Base-by-base conservation (phyloP, 2,797 vertebrate species). In the Galagoides demidoff region DNA sequence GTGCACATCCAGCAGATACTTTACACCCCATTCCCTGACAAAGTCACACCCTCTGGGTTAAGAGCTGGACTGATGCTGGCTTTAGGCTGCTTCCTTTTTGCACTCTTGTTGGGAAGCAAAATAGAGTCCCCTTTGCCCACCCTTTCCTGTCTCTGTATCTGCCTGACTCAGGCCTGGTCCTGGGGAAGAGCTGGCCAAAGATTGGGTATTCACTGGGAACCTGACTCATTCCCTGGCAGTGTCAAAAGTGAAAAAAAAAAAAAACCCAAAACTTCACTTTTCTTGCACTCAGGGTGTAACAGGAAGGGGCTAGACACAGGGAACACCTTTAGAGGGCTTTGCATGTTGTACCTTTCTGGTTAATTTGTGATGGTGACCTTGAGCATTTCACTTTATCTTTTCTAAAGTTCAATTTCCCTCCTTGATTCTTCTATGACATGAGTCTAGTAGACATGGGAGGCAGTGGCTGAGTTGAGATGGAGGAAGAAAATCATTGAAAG, bases 341-440 rank as follows among this genome's bases (percentile, higher is more conserved):
- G 13, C 0, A 12, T 27, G 14, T 9, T 39, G 10, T 4, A 12
- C 14, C 0, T 59, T 78, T 94, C 68, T 83, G 27, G 59, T 22
- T 57, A 6, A 55, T 90, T 11, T 63, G 19, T 52, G 59, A 86
- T 55, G 31, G 0, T 78, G 81, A 39, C n/a, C 52, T 85, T 85
- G 39, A 63, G n/a, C 11, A 34, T 81, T 92, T 93, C 45, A 34
- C 23, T 61, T 37, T 39, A 14, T 8, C 29, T 73, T 64, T 49
- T n/a, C 8, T 77, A 49, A 88, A 23, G 27, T 66, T 27, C 25
- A 29, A 37, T 43, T 70, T 2, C 5, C 11, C 45, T 13, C 16
- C 19, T 27, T 20, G 31, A 17, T 83, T 85, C 22, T 88, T 89
- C 45, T 31, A 74, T 77, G 82, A 91, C 89, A 25, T 17, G 22